Conservation (phyloP, 2,888 invertebrate genomes). For the Heliconius ismenius region DNA sequence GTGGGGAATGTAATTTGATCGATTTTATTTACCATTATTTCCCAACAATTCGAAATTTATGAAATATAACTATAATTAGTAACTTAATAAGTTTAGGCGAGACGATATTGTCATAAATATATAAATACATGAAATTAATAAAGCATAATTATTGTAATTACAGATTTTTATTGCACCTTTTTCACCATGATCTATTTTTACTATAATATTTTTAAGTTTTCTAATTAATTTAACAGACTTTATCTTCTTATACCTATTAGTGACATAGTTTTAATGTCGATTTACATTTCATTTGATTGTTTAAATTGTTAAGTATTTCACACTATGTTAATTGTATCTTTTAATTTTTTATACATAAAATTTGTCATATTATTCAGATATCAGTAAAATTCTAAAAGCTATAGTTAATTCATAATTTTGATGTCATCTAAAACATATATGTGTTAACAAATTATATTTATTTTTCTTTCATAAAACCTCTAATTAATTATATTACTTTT, state of each 20-base stretch:
- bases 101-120: slow-evolving; percentile 84
- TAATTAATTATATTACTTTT: neutral
- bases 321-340: neutral
- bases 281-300: neutral
- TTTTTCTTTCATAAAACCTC: neutral
- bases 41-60: slow-evolving; percentile 82
- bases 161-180: slow-evolving; percentile 66
- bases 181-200: slow-evolving; percentile 21
- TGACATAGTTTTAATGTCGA: no score
- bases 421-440: neutral
- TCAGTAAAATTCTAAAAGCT: neutral
- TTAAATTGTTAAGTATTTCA: neutral
- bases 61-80: slow-evolving; percentile 81
- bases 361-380: neutral
- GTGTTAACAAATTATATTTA: neutral
- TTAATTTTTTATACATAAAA: no score
- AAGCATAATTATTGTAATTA: slow-evolving; percentile 81
- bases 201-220: neutral
- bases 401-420: neutral
- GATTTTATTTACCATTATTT: slow-evolving; percentile 79
- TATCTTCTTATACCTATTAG: neutral
- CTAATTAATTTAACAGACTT: no score
- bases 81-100: slow-evolving; percentile 82
- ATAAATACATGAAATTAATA: slow-evolving; percentile 84
- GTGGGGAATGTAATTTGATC: slow-evolving; percentile 67